These are phyloP conservation scores for Erebia palarica DNA, from an alignment of 2,888 invertebrate genomes.

Conservation along the genomic window DNA sequence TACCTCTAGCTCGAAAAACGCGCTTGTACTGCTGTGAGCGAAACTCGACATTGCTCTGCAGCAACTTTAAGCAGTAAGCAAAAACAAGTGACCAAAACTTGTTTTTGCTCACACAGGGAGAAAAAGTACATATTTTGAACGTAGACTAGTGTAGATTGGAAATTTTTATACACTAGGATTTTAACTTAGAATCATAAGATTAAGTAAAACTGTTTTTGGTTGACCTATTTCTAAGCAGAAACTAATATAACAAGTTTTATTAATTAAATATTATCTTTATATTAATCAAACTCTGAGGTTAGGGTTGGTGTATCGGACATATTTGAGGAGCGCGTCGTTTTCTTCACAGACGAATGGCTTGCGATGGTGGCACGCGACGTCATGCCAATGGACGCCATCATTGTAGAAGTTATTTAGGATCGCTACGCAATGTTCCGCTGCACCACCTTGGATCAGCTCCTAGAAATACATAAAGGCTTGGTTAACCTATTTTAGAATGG, in stretches of 20 bases:
- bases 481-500: neutral
- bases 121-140: too few relatives aligned
- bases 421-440: constrained; percentile 92
- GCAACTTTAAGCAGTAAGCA: too few relatives aligned
- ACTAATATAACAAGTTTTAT: neutral
- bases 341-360: constrained; percentile 95
- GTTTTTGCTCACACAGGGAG: too few relatives aligned
- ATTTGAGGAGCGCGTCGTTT: constrained; percentile 92
- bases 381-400: constrained; percentile 95
- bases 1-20: too few relatives aligned
- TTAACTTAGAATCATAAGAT: too few relatives aligned
- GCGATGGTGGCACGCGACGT: constrained; percentile 94
- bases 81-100: too few relatives aligned
- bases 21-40: too few relatives aligned
- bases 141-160: neutral
- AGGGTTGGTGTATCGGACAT: constrained; percentile 91
- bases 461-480: constrained; percentile 47
- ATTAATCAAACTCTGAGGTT: constrained; percentile 85
- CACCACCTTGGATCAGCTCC: constrained; percentile 91
- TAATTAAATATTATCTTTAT: neutral
- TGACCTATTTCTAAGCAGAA: neutral
- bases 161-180: too few relatives aligned
- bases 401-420: constrained; percentile 95
- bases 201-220: neutral
- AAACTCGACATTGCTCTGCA: too few relatives aligned